A percentile compares a stretch with the other conserved stretches of the same genome.
Conservation (phyloP, 2,797 vertebrate species). For the Mus spretus region DNA sequence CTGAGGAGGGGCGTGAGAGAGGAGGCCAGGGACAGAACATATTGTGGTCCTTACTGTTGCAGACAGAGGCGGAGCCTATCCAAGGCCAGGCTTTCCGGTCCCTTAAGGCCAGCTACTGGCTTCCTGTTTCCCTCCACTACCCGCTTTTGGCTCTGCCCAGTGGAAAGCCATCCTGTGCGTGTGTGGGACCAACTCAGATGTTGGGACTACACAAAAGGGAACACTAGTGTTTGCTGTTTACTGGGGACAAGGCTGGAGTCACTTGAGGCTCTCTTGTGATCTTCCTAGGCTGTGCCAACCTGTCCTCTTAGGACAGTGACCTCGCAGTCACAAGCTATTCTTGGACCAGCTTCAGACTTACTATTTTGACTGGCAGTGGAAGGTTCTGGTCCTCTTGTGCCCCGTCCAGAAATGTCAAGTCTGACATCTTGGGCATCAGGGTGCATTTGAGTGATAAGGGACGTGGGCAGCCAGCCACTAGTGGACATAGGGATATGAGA, state of each 20-base stretch:
- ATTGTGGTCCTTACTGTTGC: fast-evolving
- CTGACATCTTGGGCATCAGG: not conserved
- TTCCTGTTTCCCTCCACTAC: not conserved
- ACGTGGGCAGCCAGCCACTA: constrained; percentile 1
- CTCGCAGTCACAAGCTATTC: constrained; percentile 78
- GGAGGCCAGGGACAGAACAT: constrained; percentile 42
- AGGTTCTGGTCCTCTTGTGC: constrained; percentile 50
- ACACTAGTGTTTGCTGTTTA: constrained; percentile 61
- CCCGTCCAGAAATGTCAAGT: constrained; percentile 52
- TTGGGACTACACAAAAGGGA: not conserved
- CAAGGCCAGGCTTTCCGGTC: not conserved
- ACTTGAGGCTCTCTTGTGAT: constrained; percentile 75
- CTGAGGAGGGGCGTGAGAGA: constrained; percentile 23
- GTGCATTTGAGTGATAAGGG: constrained; percentile 56
- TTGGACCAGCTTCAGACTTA: constrained; percentile 63
- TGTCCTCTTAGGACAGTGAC: constrained; percentile 66
- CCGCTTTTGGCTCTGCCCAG: not conserved
- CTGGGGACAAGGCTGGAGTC: constrained; percentile 81
- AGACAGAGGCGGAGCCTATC: not conserved
- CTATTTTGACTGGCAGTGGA: constrained; percentile 60
- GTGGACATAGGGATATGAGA: not conserved
- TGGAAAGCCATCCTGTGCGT: not conserved
- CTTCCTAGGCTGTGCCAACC: constrained; percentile 66
- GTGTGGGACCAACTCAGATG: fast-evolving
- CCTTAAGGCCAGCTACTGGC: not conserved